Percentiles rank a stretch among this genome's conserved stretches.
Evolutionary conservation across 2,888 invertebrate species (phyloP).

Genomic region (Drosophila recens): DNA sequence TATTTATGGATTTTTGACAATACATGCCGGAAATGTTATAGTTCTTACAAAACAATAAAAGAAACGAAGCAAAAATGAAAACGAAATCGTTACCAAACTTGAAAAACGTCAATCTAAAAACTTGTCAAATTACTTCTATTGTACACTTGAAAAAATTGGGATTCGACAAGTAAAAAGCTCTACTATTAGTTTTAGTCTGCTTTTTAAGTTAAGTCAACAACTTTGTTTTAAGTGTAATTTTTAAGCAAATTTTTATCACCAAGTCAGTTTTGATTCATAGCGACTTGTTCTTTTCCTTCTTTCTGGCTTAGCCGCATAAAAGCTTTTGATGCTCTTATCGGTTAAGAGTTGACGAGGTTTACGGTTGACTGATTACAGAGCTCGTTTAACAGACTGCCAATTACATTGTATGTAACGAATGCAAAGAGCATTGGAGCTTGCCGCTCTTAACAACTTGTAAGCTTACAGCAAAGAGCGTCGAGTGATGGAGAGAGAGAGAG

Average conservation of each 20-base stretch:
- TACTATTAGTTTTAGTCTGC: too few species aligned
- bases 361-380: conserved; percentile 57
- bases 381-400: conserved; percentile 31
- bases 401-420: conserved; percentile 50
- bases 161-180: background rate
- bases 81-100: conserved; percentile 24
- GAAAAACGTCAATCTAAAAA: conserved; percentile 49
- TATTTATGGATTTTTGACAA: conserved; percentile 19
- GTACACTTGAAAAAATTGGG: conserved; percentile 21
- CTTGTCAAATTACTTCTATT: conserved; percentile 44
- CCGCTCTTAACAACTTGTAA: conserved; percentile 38
- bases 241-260: conserved; percentile 46
- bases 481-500: conserved; percentile 11
- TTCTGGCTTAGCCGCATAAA: conserved; percentile 30
- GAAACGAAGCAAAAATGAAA: conserved; percentile 5
- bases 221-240: conserved; percentile 19
- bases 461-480: conserved; percentile 49
- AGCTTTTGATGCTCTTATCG: conserved; percentile 49
- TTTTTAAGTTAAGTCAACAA: background rate
- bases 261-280: conserved; percentile 32
- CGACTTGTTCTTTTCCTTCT: conserved; percentile 7
- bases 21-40: conserved; percentile 56
- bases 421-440: conserved; percentile 7
- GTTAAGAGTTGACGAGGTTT: conserved; percentile 19
- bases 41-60: conserved; percentile 25